Percentiles rank a stretch among this genome's conserved stretches.
phyloP scores from a whole-genome alignment of 2,797 vertebrate genomes.

The Microctenopoma stevenorrisi region DNA sequence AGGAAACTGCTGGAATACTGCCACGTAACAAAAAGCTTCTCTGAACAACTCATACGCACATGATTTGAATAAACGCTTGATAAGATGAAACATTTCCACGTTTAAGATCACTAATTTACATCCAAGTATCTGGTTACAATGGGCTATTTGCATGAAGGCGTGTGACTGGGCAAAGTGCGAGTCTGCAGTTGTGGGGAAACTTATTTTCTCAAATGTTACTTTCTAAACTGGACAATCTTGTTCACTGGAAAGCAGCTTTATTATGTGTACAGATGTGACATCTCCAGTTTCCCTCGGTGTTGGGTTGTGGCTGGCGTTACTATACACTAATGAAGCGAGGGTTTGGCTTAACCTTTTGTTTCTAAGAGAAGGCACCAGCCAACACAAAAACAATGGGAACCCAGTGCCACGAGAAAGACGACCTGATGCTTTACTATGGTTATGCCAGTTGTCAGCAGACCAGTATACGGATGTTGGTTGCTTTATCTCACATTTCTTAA shows the following conservation, averaged over 20 bases:
- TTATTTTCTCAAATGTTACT: background rate
- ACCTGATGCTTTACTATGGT: background rate
- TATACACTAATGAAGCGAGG: background rate
- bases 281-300: background rate
- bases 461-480: constrained; percentile 4
- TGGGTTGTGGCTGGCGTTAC: background rate
- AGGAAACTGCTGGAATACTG: constrained; percentile 2
- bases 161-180: background rate
- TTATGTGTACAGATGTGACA: background rate
- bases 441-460: background rate
- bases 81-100: background rate
- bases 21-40: background rate
- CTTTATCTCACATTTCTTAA: constrained; percentile 25
- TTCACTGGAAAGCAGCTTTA: background rate
- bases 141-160: constrained; percentile 29
- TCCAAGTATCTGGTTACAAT: background rate
- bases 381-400: background rate
- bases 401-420: background rate
- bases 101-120: constrained; percentile 19
- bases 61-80: constrained; percentile 16
- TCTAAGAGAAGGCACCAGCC: background rate
- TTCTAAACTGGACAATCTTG: constrained; percentile 8
- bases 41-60: background rate
- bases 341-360: background rate
- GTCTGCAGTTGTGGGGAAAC: background rate